Percentiles rank a stretch among this genome's conserved stretches.
These are phyloP conservation scores for Pteropus rufus DNA, from an alignment of 2,797 vertebrate species.

Conservation along the genomic window DNA sequence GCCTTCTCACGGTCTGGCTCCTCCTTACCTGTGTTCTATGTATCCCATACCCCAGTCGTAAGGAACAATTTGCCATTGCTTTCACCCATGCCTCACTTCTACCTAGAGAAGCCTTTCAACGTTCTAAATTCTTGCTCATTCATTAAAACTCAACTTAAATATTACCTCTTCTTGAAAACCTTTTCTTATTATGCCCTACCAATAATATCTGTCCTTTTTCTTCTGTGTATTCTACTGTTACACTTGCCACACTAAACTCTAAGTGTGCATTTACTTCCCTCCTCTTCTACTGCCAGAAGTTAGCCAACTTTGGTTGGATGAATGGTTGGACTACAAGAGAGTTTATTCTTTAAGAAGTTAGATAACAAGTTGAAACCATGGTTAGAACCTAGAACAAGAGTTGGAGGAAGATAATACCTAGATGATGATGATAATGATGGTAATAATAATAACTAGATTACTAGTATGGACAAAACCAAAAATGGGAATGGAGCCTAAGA, in stretches of 20 bases:
- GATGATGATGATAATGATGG: not conserved
- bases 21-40: not conserved
- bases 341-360: conserved; percentile 9
- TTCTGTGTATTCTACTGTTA: not conserved
- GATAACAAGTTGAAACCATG: not conserved
- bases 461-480: not conserved
- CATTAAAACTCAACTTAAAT: not conserved
- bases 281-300: not conserved
- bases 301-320: not conserved
- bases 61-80: not conserved
- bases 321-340: not conserved
- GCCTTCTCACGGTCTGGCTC: not conserved
- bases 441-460: not conserved
- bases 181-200: not conserved
- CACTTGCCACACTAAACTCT: not conserved
- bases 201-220: not conserved
- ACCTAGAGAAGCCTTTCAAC: not conserved
- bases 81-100: not conserved
- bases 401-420: not conserved
- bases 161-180: not conserved
- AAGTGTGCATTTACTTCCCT: not conserved
- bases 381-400: not conserved
- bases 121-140: not conserved
- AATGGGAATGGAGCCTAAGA: not conserved
- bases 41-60: not conserved